Conservation (phyloP, 2,113 vertebrate species). For the Sturnira hondurensis region DNA sequence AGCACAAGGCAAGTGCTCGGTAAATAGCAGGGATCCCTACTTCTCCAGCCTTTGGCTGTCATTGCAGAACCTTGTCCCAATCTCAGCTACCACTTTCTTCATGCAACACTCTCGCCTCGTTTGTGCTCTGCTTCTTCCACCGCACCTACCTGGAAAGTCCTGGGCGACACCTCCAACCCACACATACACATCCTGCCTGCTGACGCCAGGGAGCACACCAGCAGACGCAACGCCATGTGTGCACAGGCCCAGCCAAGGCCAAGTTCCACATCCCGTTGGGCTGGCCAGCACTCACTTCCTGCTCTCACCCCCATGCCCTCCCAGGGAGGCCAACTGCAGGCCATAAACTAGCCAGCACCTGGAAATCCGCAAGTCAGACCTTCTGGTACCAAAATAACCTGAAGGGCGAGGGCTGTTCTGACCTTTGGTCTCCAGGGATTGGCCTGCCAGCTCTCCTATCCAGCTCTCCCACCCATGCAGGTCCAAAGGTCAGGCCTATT, state of each 20-base stretch:
- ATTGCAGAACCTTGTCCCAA: neutral
- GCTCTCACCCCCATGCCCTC: neutral
- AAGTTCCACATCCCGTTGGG: neutral
- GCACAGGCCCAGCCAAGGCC: neutral
- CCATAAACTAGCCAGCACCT: conserved; percentile 32
- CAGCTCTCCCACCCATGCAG: neutral
- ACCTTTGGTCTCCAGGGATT: neutral
- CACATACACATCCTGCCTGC: neutral
- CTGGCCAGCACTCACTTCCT: conserved; percentile 30
- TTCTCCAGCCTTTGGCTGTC: neutral
- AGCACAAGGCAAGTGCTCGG: neutral
- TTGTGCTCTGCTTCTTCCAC: neutral
- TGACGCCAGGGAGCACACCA: neutral
- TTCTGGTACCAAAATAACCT: conserved; percentile 21
- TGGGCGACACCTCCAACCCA: neutral
- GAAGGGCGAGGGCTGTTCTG: neutral
- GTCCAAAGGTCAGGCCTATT: conserved; percentile 28
- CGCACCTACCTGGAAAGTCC: neutral
- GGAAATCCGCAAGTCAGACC: neutral
- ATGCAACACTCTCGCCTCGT: neutral
- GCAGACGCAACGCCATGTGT: neutral
- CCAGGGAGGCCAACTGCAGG: neutral
- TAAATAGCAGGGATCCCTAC: neutral
- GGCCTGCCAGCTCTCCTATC: neutral
- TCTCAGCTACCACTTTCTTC: neutral